Evolutionary conservation across 1,140 invertebrate species (phyloP).

Genomic region (Hypothenemus hampei): DNA sequence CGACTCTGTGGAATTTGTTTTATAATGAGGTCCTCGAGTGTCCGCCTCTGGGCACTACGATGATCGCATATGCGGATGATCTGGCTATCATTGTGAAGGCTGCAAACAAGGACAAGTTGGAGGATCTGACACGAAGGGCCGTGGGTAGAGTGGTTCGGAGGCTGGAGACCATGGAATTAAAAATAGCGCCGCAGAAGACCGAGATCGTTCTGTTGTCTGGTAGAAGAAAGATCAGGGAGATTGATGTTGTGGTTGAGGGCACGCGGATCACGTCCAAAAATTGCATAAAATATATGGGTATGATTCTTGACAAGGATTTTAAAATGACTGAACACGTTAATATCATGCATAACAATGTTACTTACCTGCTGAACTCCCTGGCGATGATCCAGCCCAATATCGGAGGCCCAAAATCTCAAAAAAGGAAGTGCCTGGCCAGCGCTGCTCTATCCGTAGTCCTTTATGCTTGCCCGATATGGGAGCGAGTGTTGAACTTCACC

Average conservation of each 20-base stretch:
- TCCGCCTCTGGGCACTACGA: background rate
- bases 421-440: background rate
- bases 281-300: background rate
- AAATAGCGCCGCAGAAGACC: slow-evolving; percentile 1
- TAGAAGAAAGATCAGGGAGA: background rate
- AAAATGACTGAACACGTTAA: background rate
- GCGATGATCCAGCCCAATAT: background rate
- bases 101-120: background rate
- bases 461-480: slow-evolving; percentile 16
- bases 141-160: background rate
- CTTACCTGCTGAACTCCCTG: background rate
- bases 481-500: background rate
- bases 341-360: background rate
- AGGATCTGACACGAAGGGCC: background rate
- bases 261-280: background rate
- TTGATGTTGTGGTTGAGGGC: background rate
- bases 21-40: slow-evolving; percentile 10
- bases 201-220: slow-evolving; percentile 4
- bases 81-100: slow-evolving; percentile 8
- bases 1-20: slow-evolving; percentile 22
- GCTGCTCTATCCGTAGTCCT: slow-evolving; percentile 1
- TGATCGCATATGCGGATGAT: slow-evolving; percentile 25
- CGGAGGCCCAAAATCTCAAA: background rate
- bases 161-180: background rate
- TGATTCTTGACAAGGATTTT: background rate